Base-by-base conservation (phyloP, 1,140 invertebrate genomes). In the Wasmannia auropunctata region DNA sequence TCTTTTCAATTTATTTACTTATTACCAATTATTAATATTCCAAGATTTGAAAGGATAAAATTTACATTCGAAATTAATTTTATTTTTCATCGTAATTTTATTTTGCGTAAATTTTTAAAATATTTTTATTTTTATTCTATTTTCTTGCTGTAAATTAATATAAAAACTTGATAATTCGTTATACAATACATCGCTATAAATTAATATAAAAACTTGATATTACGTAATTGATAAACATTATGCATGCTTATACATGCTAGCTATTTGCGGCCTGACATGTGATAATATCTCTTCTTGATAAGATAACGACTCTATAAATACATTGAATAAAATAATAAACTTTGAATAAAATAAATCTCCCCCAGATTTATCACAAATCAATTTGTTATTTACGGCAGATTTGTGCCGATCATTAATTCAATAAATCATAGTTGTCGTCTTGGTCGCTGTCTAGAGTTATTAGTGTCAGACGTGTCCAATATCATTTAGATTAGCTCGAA, bases 401-500 rank as follows among this genome's bases (percentile, higher is more conserved):
- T 83, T 74, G 51, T 74, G 19, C 14, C 67, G 79, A 60, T 83
- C 37, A 54, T 83, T 56, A 72, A 83, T 72, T 62, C 37, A 74
- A 74, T 83, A 83, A 74, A 83, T 83, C 79, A 58, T 74, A 83
- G 37, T 74, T 72, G 51, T 31, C 34, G 22, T 40, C 62, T 31
- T 14, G 51, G 28, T 31, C 76, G 76, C 40, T 49, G 74, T 85
- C 19, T 31, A 49, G 40, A 56, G 43, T 60, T 65, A 46, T 88
- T 79, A 85, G 65, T 51, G 81, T 90, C 89, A 80, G 34, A 54
- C 74, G 74, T 70, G 72, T 88, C 74, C 86, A 91, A 91, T 90
- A 91, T 91, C 89, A 70, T 88, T 90, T 90, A 90, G 89, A 91
- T 91, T 88, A 90, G 75, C 79, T 80, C 62, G 84, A 88, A 91